phyloP scores from a whole-genome alignment of 2,113 vertebrate species.

The Alosa alosa region DNA sequence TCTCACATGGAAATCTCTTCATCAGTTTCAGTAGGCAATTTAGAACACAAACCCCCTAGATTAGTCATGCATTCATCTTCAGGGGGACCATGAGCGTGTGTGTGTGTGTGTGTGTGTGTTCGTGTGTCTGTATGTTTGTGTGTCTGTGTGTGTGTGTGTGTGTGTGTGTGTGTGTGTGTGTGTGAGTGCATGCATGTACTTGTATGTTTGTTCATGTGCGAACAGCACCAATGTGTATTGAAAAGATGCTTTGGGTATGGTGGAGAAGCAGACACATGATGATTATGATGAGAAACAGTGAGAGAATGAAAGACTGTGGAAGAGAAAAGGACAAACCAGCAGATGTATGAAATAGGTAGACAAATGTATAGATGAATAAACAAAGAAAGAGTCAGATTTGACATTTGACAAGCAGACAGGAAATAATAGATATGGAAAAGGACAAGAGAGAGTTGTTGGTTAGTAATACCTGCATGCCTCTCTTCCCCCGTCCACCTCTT shows the following conservation, averaged over 20 bases:
- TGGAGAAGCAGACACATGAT: background rate
- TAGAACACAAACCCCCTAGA: constrained; percentile 43
- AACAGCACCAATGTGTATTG: too few relatives aligned
- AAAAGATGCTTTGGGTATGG: background rate
- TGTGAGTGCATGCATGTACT: background rate
- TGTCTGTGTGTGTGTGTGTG: background rate
- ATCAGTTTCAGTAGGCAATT: constrained; percentile 33
- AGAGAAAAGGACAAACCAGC: background rate
- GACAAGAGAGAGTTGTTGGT: background rate
- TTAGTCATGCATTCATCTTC: constrained; percentile 39
- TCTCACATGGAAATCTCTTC: constrained; percentile 48
- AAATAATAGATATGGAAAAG: background rate
- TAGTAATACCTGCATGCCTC: background rate
- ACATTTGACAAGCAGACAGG: background rate
- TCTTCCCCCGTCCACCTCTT: background rate
- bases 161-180: background rate
- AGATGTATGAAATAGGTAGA: constrained; percentile 32
- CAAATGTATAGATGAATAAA: background rate
- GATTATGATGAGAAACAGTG: background rate
- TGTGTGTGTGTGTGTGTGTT: background rate
- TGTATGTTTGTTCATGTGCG: background rate
- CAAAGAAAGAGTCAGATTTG: background rate
- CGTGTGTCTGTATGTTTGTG: background rate
- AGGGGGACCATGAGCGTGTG: constrained; percentile 44
- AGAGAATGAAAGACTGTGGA: background rate